Base-by-base conservation (phyloP, 2,888 invertebrate species). In the Euzophera pinguis region DNA sequence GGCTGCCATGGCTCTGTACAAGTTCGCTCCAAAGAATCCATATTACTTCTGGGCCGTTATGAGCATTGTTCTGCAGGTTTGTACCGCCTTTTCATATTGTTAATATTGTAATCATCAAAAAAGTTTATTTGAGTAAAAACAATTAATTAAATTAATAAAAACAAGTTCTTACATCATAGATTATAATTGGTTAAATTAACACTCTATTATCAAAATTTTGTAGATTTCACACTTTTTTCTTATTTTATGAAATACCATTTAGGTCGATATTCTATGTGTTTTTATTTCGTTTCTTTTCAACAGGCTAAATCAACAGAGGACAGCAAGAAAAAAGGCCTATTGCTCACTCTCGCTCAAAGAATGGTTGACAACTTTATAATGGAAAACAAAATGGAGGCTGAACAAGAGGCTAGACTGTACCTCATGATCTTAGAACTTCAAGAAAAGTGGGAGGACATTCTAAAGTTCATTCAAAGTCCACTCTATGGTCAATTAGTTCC, bases 31-130 rank as follows among this genome's bases (percentile, higher is more conserved):
- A 1, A 98, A 98, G 80, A 97, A 97, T 79, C 98, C 98, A 0
- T 99, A 99, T 78, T 98, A 98, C 78, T 98, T 98, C 80, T 99
- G 99, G 99, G 96, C 97, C 14, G 95, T 99, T 8, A 98, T 99
- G 96, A 98, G 98, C 77, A 94, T 98, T 64, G 95, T 99, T 16
- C 93, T 99, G 91, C 99, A 99, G 93, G 97, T 96, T 67, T 62
- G 61, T 37, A 22, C 5, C 2, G 5, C 3, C 22, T 22, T 3
- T 22, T 5, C 22, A n/a, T n/a, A n/a, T n/a, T n/a, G n/a, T n/a
- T n/a, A n/a, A n/a, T n/a, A n/a, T n/a, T n/a, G n/a, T n/a, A n/a
- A n/a, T n/a, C n/a, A n/a, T n/a, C n/a, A n/a, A n/a, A n/a, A n/a
- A n/a, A n/a, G n/a, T n/a, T n/a, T n/a, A n/a, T n/a, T n/a, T n/a